Percentiles rank a stretch among this genome's conserved stretches.
Conservation (phyloP, 2,797 vertebrate genomes). For the Siniperca undulata region DNA sequence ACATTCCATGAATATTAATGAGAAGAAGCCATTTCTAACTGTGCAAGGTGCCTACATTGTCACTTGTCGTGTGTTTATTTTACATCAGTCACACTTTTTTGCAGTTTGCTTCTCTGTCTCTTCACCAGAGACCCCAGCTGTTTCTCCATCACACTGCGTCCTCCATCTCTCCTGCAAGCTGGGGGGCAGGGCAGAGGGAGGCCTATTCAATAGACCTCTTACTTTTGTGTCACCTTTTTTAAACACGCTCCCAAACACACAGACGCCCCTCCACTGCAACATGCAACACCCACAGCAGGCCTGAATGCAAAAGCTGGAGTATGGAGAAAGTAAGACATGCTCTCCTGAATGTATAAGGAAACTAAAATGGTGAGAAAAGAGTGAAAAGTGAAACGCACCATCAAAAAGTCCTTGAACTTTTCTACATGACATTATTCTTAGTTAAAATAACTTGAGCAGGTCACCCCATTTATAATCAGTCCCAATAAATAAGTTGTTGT, state of each 20-base stretch:
- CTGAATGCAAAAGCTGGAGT: conserved; percentile 5
- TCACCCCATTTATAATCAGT: neutral
- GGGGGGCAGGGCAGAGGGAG: conserved; percentile 70
- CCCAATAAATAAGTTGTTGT: neutral
- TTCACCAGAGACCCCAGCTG: conserved; percentile 38
- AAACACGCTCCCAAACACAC: conserved; percentile 19
- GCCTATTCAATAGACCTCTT: conserved; percentile 58
- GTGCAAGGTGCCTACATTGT: neutral
- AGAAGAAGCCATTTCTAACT: neutral
- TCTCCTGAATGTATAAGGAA: neutral
- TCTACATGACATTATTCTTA: conserved; percentile 1
- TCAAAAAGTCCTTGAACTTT: neutral
- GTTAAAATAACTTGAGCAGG: neutral
- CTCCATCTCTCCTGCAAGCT: conserved; percentile 38
- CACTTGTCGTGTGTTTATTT: neutral
- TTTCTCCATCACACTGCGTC: conserved; percentile 23
- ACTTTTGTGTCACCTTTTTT: conserved; percentile 57
- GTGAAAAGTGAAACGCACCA: neutral
- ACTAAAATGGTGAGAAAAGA: neutral
- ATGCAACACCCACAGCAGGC: conserved; percentile 5
- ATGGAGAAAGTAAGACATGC: conserved; percentile 12
- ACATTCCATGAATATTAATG: neutral
- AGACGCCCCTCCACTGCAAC: neutral
- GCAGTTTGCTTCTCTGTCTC: neutral
- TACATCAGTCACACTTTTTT: neutral